Conservation (phyloP, 2,888 invertebrate genomes). For the Rambutsinella grinnellia region DNA sequence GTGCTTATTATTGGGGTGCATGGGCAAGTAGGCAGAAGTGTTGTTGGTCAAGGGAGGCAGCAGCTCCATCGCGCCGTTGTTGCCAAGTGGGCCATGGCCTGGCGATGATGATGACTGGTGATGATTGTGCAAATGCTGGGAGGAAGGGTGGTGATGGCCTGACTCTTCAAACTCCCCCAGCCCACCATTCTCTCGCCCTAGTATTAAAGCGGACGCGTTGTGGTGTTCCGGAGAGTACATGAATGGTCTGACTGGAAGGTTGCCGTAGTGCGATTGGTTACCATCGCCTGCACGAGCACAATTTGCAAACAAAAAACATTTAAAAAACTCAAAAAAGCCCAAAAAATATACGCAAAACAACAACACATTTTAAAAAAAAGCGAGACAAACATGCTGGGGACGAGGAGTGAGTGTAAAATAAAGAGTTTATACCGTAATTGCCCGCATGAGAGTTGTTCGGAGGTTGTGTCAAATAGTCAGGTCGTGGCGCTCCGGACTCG, state of each 20-base stretch:
- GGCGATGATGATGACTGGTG: constrained; percentile 45
- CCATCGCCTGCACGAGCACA: constrained; percentile 40
- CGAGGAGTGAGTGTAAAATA: neutral
- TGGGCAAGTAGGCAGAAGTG: constrained; percentile 34
- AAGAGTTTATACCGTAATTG: constrained; percentile 62
- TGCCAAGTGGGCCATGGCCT: constrained; percentile 20
- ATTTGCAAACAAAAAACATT: constrained; percentile 3
- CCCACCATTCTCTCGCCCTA: constrained; percentile 31
- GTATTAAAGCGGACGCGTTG: constrained; percentile 25
- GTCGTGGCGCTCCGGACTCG: constrained; percentile 69
- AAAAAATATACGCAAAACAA: constrained; percentile 30
- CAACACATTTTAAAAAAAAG: constrained; percentile 8
- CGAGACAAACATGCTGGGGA: neutral
- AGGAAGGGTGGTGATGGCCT: constrained; percentile 31
- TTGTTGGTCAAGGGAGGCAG: constrained; percentile 31
- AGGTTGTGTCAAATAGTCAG: constrained; percentile 65
- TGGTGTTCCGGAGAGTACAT: constrained; percentile 48
- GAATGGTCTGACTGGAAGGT: constrained; percentile 65
- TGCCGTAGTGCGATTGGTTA: constrained; percentile 65
- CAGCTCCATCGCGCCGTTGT: constrained; percentile 30
- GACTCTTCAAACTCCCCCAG: constrained; percentile 5
- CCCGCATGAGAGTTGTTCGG: constrained; percentile 63
- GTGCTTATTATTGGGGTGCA: constrained; percentile 50
- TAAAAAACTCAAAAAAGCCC: constrained; percentile 27
- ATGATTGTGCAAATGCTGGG: constrained; percentile 49